These are phyloP conservation scores for Eupithecia subumbrata DNA, from an alignment of 2,888 invertebrate genomes.

Conservation along the genomic window DNA sequence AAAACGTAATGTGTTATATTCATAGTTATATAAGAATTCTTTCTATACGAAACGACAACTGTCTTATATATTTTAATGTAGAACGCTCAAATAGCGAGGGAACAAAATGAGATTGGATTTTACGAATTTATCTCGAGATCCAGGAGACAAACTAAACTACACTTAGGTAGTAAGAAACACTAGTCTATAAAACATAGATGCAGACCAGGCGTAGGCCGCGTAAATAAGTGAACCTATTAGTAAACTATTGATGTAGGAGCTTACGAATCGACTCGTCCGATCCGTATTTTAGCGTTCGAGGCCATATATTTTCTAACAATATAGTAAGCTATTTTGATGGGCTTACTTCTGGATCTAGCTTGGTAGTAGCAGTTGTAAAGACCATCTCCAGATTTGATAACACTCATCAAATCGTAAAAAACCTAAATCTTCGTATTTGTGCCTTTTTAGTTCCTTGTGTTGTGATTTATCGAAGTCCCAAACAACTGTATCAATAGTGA, in stretches of 20 bases:
- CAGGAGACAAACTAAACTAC: not conserved
- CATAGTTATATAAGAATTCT: not conserved
- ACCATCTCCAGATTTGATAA: not conserved
- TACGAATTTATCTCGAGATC: not conserved
- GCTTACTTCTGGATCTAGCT: not conserved
- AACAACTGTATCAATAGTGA: slow-evolving; percentile 11
- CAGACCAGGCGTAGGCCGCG: not conserved
- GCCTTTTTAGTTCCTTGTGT: not conserved
- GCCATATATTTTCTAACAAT: no score
- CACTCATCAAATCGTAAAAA: not conserved
- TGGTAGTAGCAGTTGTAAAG: not conserved
- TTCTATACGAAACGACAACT: not conserved
- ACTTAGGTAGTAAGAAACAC: not conserved
- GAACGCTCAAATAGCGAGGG: not conserved
- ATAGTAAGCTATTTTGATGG: not conserved
- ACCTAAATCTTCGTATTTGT: not conserved
- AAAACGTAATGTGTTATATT: not conserved
- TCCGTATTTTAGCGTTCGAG: not conserved
- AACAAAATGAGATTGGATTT: not conserved
- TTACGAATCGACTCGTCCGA: not conserved
- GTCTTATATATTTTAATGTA: not conserved
- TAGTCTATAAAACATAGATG: not conserved
- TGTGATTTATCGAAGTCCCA: not conserved
- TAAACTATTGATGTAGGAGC: not conserved
- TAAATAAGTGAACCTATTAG: not conserved